These are phyloP conservation scores for Stigmatopora nigra DNA, from an alignment of 2,113 vertebrate species.

Conservation along the genomic window DNA sequence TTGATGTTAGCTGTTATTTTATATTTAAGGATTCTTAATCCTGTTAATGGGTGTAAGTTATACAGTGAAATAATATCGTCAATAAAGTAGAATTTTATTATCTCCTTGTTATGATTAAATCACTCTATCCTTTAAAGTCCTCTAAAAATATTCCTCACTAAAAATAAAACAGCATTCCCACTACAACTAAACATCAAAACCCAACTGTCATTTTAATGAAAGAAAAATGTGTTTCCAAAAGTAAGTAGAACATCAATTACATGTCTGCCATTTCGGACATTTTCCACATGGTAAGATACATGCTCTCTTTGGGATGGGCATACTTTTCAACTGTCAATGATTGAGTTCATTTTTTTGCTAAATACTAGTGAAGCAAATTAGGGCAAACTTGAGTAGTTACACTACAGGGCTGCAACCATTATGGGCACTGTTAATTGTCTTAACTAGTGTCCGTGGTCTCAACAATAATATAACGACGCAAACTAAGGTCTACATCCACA, in stretches of 20 bases:
- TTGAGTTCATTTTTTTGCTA: not conserved
- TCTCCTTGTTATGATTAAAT: constrained; percentile 5
- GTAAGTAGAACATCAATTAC: constrained; percentile 71
- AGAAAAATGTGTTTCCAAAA: constrained; percentile 67
- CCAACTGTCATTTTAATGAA: constrained; percentile 62
- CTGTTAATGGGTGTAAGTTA: constrained; percentile 27
- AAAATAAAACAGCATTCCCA: constrained; percentile 2
- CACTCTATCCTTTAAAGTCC: constrained; percentile 5
- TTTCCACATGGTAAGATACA: constrained; percentile 68
- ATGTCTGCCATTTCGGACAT: constrained; percentile 70
- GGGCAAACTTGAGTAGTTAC: not conserved
- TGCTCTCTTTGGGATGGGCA: constrained; percentile 10
- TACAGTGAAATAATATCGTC: constrained; percentile 20
- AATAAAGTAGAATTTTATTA: constrained; percentile 17
- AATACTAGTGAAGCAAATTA: not conserved
- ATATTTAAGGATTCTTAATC: constrained; percentile 2
- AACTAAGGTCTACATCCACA: not conserved
- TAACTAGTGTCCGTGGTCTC: not conserved
- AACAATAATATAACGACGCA: not conserved
- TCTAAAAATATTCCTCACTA: constrained; percentile 17
- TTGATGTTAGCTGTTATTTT: constrained; percentile 9
- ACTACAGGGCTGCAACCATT: not conserved
- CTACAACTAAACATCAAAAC: constrained; percentile 32
- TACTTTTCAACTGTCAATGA: not conserved
- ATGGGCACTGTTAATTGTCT: not conserved